Evolutionary conservation across 2,797 vertebrate genomes (phyloP).

Genomic region (Enteromius viviparus): DNA sequence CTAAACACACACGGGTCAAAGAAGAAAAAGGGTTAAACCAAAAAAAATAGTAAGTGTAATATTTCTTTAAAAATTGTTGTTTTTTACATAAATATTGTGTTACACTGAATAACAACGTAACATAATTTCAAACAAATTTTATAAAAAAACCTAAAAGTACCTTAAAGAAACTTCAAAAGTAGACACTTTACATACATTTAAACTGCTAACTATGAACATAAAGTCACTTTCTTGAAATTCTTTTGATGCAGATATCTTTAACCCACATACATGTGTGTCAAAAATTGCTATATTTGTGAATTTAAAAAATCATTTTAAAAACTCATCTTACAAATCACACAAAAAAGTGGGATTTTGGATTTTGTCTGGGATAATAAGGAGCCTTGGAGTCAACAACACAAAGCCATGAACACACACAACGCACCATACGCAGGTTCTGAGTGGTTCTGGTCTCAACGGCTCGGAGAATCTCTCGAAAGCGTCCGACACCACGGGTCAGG

Average conservation of each 20-base stretch:
- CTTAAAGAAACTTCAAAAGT: too few species aligned
- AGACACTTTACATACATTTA: too few species aligned
- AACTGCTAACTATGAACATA: too few species aligned
- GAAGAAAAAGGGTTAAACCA: too few species aligned
- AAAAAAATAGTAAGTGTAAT: too few species aligned
- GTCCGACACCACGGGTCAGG: conserved; percentile 92
- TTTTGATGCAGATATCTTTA: too few species aligned
- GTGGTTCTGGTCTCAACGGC: conserved; percentile 97
- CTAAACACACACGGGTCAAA: conserved; percentile 68
- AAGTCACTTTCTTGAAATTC: too few species aligned
- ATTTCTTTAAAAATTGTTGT: too few species aligned
- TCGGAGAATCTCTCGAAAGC: conserved; percentile 95
- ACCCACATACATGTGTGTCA: not conserved
- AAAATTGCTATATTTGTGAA: not conserved
- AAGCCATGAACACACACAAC: conserved; percentile 22
- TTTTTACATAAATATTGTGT: too few species aligned
- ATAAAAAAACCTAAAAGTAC: too few species aligned
- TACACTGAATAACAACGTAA: too few species aligned
- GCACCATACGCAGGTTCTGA: conserved; percentile 96
- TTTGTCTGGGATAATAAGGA: not conserved
- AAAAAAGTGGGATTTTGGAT: not conserved
- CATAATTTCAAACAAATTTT: too few species aligned
- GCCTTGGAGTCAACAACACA: not conserved
- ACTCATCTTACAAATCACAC: not conserved
- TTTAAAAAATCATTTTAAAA: not conserved